phyloP scores from a whole-genome alignment of 2,797 vertebrate genomes.

The Spondyliosoma cantharus region DNA sequence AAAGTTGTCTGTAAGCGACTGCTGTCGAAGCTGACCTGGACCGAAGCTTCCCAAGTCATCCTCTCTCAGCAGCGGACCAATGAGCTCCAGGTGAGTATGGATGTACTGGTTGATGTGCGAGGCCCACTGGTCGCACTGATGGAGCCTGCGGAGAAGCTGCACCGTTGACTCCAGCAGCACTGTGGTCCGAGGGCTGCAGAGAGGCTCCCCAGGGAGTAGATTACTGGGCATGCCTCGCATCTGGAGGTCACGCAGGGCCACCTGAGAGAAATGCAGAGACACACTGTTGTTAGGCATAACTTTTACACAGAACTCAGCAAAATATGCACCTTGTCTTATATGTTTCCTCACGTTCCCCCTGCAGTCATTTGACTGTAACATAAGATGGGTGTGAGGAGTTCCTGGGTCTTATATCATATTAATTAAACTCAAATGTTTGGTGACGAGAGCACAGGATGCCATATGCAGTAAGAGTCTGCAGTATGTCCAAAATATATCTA shows the following conservation, averaged over 20 bases:
- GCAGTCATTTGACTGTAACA: neutral
- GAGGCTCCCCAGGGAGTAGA: conserved; percentile 85
- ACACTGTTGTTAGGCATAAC: neutral
- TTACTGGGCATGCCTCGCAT: conserved; percentile 87
- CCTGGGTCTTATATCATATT: neutral
- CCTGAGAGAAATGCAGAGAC: conserved; percentile 70
- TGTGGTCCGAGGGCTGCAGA: conserved; percentile 84
- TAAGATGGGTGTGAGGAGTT: neutral
- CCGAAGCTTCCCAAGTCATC: conserved; percentile 60
- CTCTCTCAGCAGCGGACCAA: conserved; percentile 82
- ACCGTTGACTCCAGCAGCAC: conserved; percentile 85
- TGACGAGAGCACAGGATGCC: neutral
- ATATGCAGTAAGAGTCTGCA: no score
- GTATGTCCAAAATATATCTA: neutral
- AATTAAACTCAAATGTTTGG: neutral
- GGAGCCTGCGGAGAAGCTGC: conserved; percentile 83
- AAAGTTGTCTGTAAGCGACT: neutral
- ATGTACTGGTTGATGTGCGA: conserved; percentile 84
- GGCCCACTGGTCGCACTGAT: conserved; percentile 84
- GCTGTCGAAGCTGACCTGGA: conserved; percentile 59
- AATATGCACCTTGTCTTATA: neutral
- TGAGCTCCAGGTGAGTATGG: conserved; percentile 82
- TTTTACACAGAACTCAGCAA: neutral
- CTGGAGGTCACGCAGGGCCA: conserved; percentile 85
- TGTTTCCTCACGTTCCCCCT: neutral